Base-by-base conservation (phyloP, 2,888 invertebrate genomes). In the Pristionchus fissidentatus region DNA sequence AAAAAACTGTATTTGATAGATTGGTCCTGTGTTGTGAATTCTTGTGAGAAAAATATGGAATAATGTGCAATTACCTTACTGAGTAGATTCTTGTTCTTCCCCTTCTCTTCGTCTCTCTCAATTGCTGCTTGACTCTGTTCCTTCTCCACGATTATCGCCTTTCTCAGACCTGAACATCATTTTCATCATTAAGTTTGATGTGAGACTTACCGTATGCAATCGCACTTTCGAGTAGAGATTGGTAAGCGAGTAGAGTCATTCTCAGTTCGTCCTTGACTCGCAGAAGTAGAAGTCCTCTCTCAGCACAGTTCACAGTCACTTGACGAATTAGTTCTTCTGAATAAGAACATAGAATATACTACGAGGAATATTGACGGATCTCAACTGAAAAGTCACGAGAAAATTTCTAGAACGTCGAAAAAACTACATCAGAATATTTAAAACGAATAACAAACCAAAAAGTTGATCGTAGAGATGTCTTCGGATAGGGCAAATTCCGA, bases 231-330 rank as follows among this genome's bases (percentile, higher is more conserved):
- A 98, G 97, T 1, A 99, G 94, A 0, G 97, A 96, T 93, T 97
- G 97, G 92, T 97, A 98, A 0, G 98, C 97, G 90, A 97, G 96
- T 94, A 98, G 95, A 0, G 98, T 97, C 95, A 98, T 97, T 87
- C 96, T 95, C 84, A 98, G 95, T 94, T 99, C 98, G 93, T 99
- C 98, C 35, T 98, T 94, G 5, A 98, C 96, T 89, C 98, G 94
- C 82, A 98, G 93, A 78, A 99, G 93, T 8, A 99, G 93, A n/a
- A 98, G 94, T 3, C 98, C 98, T 89, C 98, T 94, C 94, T 99
- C 98, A 0, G 96, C 96, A 92, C 98, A 98, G 93, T 97, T 98
- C 75, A 99, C 96, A 7, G 98, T 97, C 38, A 98, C 97, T 94
- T 94, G 95, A n/a, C 96, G 94, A 90, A 96, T 96, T 60, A 96